Percentiles rank a stretch among this genome's conserved stretches.
Conservation (phyloP, 2,113 vertebrate species). For the Sinocyclocheilus grahami region DNA sequence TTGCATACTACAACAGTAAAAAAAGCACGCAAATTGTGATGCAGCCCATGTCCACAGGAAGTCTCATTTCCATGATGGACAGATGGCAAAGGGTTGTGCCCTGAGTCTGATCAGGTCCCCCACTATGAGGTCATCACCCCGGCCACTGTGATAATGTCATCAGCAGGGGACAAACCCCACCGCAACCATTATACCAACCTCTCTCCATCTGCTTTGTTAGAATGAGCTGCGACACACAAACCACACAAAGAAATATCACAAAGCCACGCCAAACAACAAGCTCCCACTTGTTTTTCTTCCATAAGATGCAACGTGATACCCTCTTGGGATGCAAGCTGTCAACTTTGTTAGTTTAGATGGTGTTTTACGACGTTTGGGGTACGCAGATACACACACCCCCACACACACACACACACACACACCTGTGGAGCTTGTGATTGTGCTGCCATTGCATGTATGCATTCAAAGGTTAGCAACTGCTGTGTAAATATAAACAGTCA, state of each 20-base stretch:
- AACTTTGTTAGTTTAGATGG: constrained; percentile 18
- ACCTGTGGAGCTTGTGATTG: constrained; percentile 29
- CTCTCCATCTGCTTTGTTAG: constrained; percentile 35
- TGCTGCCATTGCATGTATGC: not conserved
- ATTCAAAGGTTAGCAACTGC: constrained; percentile 14
- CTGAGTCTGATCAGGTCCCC: constrained; percentile 31
- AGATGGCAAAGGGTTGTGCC: constrained; percentile 34
- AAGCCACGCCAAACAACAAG: constrained; percentile 20
- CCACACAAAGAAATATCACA: constrained; percentile 24
- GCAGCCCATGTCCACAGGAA: not conserved
- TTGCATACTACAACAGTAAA: not conserved
- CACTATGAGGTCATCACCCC: constrained; percentile 38
- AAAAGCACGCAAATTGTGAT: not conserved
- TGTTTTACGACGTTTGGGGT: not conserved
- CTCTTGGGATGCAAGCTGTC: constrained; percentile 26
- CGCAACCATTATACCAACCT: constrained; percentile 23
- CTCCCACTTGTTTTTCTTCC: constrained; percentile 18
- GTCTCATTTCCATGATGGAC: constrained; percentile 21
- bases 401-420: not conserved
- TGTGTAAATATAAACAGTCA: not conserved
- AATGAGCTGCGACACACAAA: constrained; percentile 10
- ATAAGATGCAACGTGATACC: constrained; percentile 3
- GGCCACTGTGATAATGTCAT: constrained; percentile 37
- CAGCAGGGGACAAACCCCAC: constrained; percentile 31
- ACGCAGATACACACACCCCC: not conserved